These are phyloP conservation scores for Dryobota labecula DNA, from an alignment of 2,888 invertebrate species.

Conservation along the genomic window DNA sequence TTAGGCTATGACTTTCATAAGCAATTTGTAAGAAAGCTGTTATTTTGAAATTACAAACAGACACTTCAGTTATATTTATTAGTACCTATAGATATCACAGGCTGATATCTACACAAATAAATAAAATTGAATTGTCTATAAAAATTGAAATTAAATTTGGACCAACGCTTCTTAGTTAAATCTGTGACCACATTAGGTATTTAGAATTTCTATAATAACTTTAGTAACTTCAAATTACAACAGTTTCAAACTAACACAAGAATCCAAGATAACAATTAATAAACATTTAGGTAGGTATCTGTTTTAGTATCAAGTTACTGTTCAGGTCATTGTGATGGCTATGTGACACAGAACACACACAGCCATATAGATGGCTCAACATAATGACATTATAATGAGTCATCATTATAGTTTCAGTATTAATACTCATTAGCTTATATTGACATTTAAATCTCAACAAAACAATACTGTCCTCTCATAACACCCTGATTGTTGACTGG, in stretches of 20 bases:
- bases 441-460: neutral
- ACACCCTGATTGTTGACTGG: neutral
- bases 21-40: no score
- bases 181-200: neutral
- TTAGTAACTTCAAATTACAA: neutral
- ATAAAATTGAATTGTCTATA: no score
- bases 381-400: neutral
- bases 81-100: no score
- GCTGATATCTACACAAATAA: no score
- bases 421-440: no score
- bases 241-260: neutral
- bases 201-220: neutral
- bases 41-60: no score
- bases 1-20: no score
- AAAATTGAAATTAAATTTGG: no score
- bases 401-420: neutral
- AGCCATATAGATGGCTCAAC: no score
- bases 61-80: no score
- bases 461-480: neutral
- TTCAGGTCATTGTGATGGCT: neutral
- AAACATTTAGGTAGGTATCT: neutral
- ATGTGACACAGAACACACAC: neutral
- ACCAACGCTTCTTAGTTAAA: neutral
- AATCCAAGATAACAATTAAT: neutral
- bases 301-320: slow-evolving; percentile 7